phyloP scores from a whole-genome alignment of 2,797 vertebrate species.

The Tenualosa thibaudeaui region DNA sequence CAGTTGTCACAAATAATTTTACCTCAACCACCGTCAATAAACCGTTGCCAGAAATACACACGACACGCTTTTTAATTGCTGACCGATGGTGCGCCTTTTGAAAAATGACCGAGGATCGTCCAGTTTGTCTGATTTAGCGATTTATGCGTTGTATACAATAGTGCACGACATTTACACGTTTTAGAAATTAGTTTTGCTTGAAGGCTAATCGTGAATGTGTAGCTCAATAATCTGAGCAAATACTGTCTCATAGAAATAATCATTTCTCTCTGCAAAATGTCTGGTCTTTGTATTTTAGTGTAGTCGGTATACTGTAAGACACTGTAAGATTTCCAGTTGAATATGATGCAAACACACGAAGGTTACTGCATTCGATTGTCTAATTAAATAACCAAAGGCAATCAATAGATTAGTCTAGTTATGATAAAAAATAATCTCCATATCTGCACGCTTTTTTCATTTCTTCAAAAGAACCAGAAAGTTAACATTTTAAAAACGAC shows the following conservation, averaged over 20 bases:
- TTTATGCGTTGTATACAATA: background rate
- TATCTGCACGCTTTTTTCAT: background rate
- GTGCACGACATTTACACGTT: background rate
- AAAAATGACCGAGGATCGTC: background rate
- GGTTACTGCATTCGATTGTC: background rate
- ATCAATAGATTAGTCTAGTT: background rate
- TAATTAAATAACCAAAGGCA: background rate
- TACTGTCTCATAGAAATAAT: too few relatives aligned
- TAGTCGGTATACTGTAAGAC: background rate
- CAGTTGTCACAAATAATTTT: background rate
- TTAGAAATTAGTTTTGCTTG: background rate
- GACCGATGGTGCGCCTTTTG: background rate
- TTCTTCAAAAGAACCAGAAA: background rate
- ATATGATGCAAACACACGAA: background rate
- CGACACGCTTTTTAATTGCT: background rate
- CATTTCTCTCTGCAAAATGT: background rate
- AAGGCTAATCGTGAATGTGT: background rate
- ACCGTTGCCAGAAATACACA: background rate
- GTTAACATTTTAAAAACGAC: background rate
- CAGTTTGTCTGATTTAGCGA: background rate
- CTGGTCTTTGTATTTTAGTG: background rate
- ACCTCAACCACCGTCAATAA: background rate
- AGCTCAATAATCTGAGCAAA: too few relatives aligned
- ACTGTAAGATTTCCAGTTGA: background rate
- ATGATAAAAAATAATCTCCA: background rate